phyloP scores from a whole-genome alignment of 2,888 invertebrate species.

The Octonoba sinensis region DNA sequence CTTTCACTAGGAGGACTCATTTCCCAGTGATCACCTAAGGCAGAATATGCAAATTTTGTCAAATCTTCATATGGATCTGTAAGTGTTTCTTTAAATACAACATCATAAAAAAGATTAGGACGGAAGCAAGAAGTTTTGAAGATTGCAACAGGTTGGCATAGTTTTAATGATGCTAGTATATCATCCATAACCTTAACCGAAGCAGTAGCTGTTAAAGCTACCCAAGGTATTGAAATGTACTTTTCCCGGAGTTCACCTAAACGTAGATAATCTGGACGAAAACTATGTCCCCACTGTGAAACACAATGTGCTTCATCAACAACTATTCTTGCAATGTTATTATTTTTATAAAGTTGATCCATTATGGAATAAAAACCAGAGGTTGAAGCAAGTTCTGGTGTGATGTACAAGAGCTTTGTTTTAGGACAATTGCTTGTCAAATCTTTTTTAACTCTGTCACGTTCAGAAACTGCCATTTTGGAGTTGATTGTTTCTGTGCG shows the following conservation, averaged over 20 bases:
- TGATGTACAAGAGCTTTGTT: constrained; percentile 90
- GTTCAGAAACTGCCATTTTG: constrained; percentile 84
- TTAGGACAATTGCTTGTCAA: constrained; percentile 80
- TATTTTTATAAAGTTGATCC: constrained; percentile 78
- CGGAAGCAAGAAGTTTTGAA: constrained; percentile 93
- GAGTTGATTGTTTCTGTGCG: constrained; percentile 92
- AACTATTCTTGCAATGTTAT: constrained; percentile 88
- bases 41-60: constrained; percentile 79
- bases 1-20: constrained; percentile 68
- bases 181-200: constrained; percentile 83
- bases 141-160: constrained; percentile 78
- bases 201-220: constrained; percentile 97
- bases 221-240: constrained; percentile 82
- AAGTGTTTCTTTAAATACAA: constrained; percentile 87
- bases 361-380: constrained; percentile 52
- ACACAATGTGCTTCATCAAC: constrained; percentile 99
- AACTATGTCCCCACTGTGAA: constrained; percentile 99
- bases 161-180: constrained; percentile 81
- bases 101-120: constrained; percentile 93
- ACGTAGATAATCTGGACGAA: constrained; percentile 93
- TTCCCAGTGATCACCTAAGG: constrained; percentile 76
- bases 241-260: constrained; percentile 79
- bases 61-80: constrained; percentile 84
- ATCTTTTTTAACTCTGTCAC: constrained; percentile 83
- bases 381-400: constrained; percentile 88